Evolutionary conservation across 2,113 vertebrate genomes (phyloP).

Genomic region (Platycercus adscitus): DNA sequence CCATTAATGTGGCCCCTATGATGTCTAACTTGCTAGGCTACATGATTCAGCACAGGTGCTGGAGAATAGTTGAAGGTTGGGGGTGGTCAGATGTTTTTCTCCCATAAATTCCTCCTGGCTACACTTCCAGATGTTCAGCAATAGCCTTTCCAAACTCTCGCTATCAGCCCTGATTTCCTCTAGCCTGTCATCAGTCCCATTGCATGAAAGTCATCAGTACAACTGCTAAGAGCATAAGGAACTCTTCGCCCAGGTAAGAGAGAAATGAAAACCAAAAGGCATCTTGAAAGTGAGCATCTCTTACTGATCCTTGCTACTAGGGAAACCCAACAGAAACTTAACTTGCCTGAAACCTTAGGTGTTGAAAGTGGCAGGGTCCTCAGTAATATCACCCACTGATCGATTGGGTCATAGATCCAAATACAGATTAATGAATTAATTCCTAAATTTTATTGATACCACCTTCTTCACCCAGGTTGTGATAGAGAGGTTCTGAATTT

Average conservation of each 20-base stretch:
- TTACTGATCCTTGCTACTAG: not conserved
- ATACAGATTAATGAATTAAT: not conserved
- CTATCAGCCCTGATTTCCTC: not conserved
- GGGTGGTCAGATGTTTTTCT: constrained; percentile 9
- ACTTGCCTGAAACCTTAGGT: not conserved
- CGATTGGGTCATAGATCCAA: not conserved
- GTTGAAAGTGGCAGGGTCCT: not conserved
- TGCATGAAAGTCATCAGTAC: not conserved
- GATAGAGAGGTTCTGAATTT: not conserved
- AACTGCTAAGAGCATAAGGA: not conserved
- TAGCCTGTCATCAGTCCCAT: not conserved
- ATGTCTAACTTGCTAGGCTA: not conserved
- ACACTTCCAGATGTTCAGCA: constrained; percentile 37
- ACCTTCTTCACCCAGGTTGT: not conserved
- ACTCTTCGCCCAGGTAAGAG: not conserved
- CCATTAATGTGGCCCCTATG: not conserved
- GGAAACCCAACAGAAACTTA: not conserved
- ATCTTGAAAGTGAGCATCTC: not conserved
- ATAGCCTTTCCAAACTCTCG: not conserved
- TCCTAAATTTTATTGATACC: not conserved
- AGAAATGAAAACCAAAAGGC: not conserved
- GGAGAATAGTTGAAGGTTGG: not conserved
- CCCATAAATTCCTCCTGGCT: constrained; percentile 19
- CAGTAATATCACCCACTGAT: not conserved
- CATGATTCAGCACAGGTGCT: constrained; percentile 18